A percentile compares a stretch with the other conserved stretches of the same genome.
Conservation (phyloP, 1,140 invertebrate genomes). For the Kradibia gibbosae region DNA sequence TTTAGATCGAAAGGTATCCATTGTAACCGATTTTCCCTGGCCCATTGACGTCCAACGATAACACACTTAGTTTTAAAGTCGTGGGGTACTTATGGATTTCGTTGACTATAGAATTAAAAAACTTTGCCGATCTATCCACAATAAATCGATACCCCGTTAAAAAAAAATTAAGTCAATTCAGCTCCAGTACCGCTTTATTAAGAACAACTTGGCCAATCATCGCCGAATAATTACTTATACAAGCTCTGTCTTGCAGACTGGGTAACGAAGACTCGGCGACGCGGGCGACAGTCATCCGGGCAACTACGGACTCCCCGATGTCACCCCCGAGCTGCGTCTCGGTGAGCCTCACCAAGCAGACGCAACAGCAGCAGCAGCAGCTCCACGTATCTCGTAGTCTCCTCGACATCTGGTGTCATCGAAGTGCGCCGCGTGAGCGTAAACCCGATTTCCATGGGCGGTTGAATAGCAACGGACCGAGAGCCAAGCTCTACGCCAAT, state of each 20-base stretch:
- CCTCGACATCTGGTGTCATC: slow-evolving; percentile 78
- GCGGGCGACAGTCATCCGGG: slow-evolving; percentile 81
- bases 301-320: slow-evolving; percentile 87
- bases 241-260: slow-evolving; percentile 54
- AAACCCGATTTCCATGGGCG: slow-evolving; percentile 87
- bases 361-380: slow-evolving; percentile 63
- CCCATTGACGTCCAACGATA: too few species aligned
- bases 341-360: slow-evolving; percentile 61
- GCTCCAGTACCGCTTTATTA: too few species aligned
- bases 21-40: too few species aligned
- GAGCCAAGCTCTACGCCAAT: slow-evolving; percentile 86
- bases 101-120: too few species aligned
- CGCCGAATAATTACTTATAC: neutral
- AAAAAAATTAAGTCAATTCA: too few species aligned
- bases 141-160: too few species aligned
- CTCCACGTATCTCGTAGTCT: slow-evolving; percentile 71
- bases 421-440: slow-evolving; percentile 73
- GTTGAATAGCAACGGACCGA: slow-evolving; percentile 77
- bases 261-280: slow-evolving; percentile 71
- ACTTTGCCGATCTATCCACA: too few species aligned
- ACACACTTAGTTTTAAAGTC: too few species aligned
- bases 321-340: slow-evolving; percentile 77
- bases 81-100: too few species aligned
- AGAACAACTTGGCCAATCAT: too few species aligned
- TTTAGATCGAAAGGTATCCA: too few species aligned